Percentiles rank a stretch among this genome's conserved stretches.
These are phyloP conservation scores for Sarcophilus harrisii DNA, from an alignment of 2,797 vertebrate genomes.

Conservation along the genomic window DNA sequence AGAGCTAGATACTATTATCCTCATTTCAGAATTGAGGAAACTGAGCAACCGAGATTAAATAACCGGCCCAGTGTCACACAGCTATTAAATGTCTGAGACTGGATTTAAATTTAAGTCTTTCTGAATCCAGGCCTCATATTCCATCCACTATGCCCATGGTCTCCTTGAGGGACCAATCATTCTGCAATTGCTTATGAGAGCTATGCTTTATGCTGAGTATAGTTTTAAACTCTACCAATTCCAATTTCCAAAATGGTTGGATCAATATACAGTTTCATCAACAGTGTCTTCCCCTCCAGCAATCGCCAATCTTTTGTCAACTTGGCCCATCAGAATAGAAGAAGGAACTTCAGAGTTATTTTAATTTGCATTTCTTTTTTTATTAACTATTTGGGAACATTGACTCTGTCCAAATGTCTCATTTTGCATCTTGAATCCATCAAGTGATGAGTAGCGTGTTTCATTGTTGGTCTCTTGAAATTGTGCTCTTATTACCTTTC, in stretches of 20 bases:
- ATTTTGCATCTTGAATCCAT: background rate
- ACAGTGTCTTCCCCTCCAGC: background rate
- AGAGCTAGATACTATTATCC: conserved; percentile 8
- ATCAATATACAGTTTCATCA: background rate
- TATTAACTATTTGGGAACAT: background rate
- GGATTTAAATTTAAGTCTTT: background rate
- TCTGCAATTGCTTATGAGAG: background rate
- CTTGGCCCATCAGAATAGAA: background rate
- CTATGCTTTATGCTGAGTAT: background rate
- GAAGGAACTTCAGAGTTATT: background rate
- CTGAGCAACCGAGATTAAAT: background rate
- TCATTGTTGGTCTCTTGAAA: background rate
- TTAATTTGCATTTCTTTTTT: background rate
- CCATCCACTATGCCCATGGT: background rate
- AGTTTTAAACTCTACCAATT: background rate
- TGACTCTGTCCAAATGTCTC: background rate
- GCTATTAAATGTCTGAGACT: background rate
- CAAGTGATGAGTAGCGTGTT: background rate
- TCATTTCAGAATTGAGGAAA: background rate
- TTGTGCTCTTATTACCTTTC: background rate
- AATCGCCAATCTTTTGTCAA: background rate
- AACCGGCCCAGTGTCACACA: background rate
- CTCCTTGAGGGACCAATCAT: background rate
- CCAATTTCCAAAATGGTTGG: background rate
- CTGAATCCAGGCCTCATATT: background rate